A percentile compares a stretch with the other conserved stretches of the same genome.
These are phyloP conservation scores for Ceriagrion tenellum DNA, from an alignment of 2,888 invertebrate species.

Conservation along the genomic window DNA sequence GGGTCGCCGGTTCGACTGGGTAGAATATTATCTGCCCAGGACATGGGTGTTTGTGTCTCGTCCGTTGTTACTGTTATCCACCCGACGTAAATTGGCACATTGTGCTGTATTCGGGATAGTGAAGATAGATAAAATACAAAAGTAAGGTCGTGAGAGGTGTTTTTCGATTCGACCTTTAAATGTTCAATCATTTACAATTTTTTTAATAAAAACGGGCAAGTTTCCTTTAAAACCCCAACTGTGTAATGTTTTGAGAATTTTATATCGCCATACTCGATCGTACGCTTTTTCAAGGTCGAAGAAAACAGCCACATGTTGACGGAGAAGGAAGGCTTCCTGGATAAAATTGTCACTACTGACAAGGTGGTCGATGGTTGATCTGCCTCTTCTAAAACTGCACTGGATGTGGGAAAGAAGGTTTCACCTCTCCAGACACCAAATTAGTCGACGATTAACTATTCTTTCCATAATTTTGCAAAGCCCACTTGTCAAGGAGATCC, in stretches of 20 bases:
- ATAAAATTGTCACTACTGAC: not conserved
- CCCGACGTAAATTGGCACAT: too few species aligned
- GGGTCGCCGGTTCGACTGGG: too few species aligned
- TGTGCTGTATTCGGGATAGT: too few species aligned
- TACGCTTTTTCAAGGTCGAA: not conserved
- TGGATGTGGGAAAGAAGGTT: not conserved
- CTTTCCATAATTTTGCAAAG: not conserved
- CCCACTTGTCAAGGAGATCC: not conserved
- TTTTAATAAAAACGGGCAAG: not conserved
- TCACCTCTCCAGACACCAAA: not conserved
- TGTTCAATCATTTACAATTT: too few species aligned
- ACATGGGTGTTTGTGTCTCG: too few species aligned
- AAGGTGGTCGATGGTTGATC: not conserved
- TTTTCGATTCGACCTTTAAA: too few species aligned
- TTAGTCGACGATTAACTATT: not conserved
- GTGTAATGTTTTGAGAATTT: not conserved
- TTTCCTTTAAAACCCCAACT: not conserved
- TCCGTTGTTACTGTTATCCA: too few species aligned
- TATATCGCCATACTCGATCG: not conserved
- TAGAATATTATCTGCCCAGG: too few species aligned
- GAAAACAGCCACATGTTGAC: not conserved
- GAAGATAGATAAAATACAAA: too few species aligned
- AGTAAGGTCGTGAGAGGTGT: not conserved
- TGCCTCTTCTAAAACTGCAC: not conserved
- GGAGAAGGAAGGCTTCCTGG: not conserved